Evolutionary conservation across 2,888 invertebrate genomes (phyloP).

Genomic region (Platerodrilus igneus): DNA sequence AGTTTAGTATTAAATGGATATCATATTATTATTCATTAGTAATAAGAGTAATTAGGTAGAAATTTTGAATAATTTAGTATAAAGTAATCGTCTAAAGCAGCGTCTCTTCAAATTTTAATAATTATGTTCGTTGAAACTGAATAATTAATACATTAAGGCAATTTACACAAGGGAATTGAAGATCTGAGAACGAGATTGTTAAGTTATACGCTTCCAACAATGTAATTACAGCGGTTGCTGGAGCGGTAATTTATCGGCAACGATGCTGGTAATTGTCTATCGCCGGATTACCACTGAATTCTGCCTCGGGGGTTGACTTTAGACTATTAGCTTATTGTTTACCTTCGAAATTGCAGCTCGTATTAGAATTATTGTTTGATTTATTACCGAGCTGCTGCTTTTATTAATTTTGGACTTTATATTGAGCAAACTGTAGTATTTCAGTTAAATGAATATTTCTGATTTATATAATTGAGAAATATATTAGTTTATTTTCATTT

Average conservation of each 20-base stretch:
- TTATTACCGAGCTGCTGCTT: constrained; percentile 24
- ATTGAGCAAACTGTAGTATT: no score
- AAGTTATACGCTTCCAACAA: constrained; percentile 26
- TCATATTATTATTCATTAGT: no score
- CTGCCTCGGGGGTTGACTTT: constrained; percentile 25
- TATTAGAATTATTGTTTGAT: constrained; percentile 39
- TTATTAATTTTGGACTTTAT: constrained; percentile 10
- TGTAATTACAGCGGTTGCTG: constrained; percentile 43
- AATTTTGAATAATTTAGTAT: no score
- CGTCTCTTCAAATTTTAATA: constrained; percentile 19
- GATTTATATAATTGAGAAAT: no score
- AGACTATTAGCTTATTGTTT: constrained; percentile 43
- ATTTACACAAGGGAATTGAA: constrained; percentile 25
- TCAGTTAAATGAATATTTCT: no score
- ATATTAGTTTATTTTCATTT: no score
- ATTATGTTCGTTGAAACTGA: constrained; percentile 19
- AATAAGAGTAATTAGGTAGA: no score
- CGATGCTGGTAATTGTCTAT: constrained; percentile 42
- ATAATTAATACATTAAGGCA: constrained; percentile 24
- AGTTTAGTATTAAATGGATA: no score
- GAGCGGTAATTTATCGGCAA: constrained; percentile 45
- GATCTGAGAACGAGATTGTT: constrained; percentile 28
- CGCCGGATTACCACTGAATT: constrained; percentile 24
- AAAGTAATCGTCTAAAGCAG: no score
- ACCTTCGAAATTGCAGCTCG: constrained; percentile 45